A percentile compares a stretch with the other conserved stretches of the same genome.
These are phyloP conservation scores for Scomberomorus guttatus DNA, from an alignment of 2,797 vertebrate species.

Conservation along the genomic window DNA sequence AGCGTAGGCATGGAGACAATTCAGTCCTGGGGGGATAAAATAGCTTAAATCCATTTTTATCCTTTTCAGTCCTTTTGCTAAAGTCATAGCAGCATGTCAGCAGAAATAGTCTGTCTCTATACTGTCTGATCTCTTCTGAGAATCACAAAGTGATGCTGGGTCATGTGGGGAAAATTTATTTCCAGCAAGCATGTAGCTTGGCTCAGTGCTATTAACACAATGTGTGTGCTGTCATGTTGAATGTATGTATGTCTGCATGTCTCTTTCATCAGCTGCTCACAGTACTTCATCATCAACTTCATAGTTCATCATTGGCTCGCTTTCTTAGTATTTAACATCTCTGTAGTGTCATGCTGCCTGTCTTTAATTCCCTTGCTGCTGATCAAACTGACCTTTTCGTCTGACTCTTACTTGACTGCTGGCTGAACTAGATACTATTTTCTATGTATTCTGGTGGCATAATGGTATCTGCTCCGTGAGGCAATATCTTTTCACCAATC, in stretches of 20 bases:
- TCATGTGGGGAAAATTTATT: background rate
- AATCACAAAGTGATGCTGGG: background rate
- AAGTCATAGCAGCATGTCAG: constrained; percentile 6
- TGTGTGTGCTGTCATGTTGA: background rate
- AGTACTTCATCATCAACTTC: too few species aligned
- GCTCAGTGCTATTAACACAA: background rate
- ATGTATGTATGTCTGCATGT: background rate
- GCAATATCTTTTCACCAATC: background rate
- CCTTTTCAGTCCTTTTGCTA: background rate
- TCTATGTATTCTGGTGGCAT: background rate
- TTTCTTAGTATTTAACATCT: background rate
- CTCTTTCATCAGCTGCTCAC: background rate
- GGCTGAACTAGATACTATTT: background rate
- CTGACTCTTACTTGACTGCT: background rate
- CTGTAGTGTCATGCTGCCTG: background rate
- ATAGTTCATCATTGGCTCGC: background rate
- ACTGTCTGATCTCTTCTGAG: background rate
- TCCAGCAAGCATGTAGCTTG: background rate
- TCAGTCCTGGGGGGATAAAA: constrained; percentile 7
- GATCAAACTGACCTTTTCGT: background rate
- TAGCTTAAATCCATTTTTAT: constrained; percentile 2
- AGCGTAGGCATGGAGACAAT: background rate
- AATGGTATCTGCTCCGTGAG: background rate
- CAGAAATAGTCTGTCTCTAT: background rate
- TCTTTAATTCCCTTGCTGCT: background rate